Conservation (phyloP, 2,888 invertebrate species). For the Acleris cristana region DNA sequence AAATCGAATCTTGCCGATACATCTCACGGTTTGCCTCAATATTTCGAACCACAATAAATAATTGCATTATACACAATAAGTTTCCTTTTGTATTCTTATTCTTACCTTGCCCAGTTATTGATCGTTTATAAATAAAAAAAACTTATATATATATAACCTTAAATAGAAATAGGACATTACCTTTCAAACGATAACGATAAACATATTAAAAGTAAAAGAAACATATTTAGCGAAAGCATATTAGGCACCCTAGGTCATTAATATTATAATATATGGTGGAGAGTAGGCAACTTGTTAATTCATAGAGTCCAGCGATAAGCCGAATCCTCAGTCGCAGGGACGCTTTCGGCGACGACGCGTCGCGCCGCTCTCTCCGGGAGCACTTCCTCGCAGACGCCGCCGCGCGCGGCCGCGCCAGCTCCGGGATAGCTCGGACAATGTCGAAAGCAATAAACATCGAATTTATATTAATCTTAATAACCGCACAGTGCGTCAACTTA, state of each 20-base stretch:
- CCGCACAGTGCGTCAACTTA: conserved; percentile 57
- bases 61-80: neutral
- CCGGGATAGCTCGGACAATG: conserved; percentile 52
- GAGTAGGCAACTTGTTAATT: neutral
- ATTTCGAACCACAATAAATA: neutral
- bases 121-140: no score
- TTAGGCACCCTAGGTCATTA: neutral
- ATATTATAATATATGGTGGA: neutral
- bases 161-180: no score
- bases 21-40: neutral
- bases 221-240: no score
- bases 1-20: neutral
- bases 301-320: neutral
- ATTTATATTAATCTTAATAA: conserved; percentile 55
- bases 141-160: no score
- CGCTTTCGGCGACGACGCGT: conserved; percentile 14
- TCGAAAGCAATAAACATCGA: conserved; percentile 55
- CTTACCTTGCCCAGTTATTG: no score
- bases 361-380: conserved; percentile 38
- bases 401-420: conserved; percentile 63
- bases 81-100: no score
- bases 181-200: no score
- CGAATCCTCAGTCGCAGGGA: conserved; percentile 10
- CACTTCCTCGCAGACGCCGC: conserved; percentile 65
- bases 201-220: no score